These are phyloP conservation scores for Malurus splendens DNA, from an alignment of 2,797 vertebrate genomes.

Conservation along the genomic window DNA sequence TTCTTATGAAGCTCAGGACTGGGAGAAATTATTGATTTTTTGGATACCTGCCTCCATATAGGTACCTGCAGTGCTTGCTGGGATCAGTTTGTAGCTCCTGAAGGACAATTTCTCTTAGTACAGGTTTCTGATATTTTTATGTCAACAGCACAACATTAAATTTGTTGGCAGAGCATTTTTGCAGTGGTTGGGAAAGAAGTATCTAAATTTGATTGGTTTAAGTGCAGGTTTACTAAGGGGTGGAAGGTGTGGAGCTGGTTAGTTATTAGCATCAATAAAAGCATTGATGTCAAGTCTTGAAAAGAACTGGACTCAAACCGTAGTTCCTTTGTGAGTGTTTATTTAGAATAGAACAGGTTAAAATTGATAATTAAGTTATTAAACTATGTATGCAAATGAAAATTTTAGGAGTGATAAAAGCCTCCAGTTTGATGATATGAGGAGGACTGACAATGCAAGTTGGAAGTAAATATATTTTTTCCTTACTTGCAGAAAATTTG, in stretches of 20 bases:
- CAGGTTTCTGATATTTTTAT: not conserved
- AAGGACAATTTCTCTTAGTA: not conserved
- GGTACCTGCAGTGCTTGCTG: not conserved
- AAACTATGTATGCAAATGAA: not conserved
- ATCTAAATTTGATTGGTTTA: not conserved
- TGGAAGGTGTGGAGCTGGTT: not conserved
- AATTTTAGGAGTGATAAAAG: not conserved
- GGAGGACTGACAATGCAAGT: not conserved
- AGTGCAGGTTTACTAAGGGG: not conserved
- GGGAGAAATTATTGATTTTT: not conserved
- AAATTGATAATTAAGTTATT: not conserved
- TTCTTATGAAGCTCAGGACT: not conserved
- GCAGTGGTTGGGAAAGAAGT: not conserved
- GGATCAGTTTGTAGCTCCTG: not conserved
- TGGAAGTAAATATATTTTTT: conserved; percentile 13
- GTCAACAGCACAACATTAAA: not conserved
- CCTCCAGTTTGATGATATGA: not conserved
- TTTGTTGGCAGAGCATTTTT: not conserved
- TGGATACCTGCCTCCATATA: not conserved
- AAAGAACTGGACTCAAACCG: not conserved
- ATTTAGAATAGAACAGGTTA: not conserved
- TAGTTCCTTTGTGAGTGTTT: not conserved
- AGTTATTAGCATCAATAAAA: not conserved
- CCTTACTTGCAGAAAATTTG: conserved; percentile 21
- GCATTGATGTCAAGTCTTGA: not conserved